Evolutionary conservation across 2,113 vertebrate species (phyloP).

Genomic region (Barnardius zonarius): DNA sequence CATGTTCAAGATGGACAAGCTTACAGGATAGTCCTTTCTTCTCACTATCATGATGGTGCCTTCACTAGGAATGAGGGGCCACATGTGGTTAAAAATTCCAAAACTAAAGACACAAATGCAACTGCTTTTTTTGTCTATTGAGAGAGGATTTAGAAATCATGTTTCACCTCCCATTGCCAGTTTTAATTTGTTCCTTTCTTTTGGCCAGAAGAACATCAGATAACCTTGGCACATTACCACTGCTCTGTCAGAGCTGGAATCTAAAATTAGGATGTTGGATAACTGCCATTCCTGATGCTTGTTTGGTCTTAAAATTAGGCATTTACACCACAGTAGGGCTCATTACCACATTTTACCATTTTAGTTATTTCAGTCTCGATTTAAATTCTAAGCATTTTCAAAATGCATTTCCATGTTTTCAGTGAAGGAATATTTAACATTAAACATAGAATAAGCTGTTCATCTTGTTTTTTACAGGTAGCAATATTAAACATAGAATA

Average conservation of each 20-base stretch:
- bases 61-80: not conserved
- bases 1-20: not conserved
- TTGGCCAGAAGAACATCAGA: not conserved
- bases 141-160: not conserved
- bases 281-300: not conserved
- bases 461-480: not conserved
- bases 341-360: not conserved
- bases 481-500: not conserved
- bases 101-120: not conserved
- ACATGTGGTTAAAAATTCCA: not conserved
- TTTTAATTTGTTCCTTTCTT: not conserved
- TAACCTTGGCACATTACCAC: accelerated
- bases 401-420: not conserved
- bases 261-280: not conserved
- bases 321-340: not conserved
- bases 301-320: not conserved
- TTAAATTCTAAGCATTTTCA: not conserved
- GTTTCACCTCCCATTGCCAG: not conserved
- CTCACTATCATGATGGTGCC: accelerated
- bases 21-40: not conserved
- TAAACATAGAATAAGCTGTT: not conserved
- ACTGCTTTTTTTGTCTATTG: not conserved
- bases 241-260: not conserved
- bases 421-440: not conserved
- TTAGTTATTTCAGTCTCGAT: not conserved